These are phyloP conservation scores for Eubasilissa regina DNA, from an alignment of 1,140 invertebrate genomes.

Conservation along the genomic window DNA sequence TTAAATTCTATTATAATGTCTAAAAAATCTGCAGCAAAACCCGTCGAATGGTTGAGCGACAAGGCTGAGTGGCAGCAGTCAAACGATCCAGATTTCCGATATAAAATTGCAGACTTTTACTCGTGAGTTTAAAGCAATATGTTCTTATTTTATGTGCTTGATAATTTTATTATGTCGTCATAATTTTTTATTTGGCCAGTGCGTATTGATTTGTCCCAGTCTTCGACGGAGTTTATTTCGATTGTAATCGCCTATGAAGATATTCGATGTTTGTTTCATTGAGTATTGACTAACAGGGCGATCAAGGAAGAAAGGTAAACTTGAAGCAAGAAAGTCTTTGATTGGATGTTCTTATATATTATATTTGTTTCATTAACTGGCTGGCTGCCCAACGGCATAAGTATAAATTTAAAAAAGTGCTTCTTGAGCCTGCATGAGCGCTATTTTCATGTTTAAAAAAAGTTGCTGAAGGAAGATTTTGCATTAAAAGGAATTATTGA, in stretches of 20 bases:
- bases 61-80: slow-evolving; percentile 52
- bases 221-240: neutral
- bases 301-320: no score
- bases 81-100: slow-evolving; percentile 55
- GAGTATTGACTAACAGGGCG: no score
- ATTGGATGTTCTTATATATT: no score
- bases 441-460: no score
- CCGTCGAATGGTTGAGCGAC: slow-evolving; percentile 57
- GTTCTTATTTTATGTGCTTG: neutral
- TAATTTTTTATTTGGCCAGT: neutral
- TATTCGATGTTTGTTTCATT: no score
- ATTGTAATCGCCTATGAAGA: neutral
- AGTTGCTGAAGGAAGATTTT: no score
- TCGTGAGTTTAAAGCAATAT: slow-evolving; percentile 39
- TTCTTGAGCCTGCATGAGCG: no score
- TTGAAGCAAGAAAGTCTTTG: no score
- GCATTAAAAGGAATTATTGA: no score
- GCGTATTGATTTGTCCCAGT: neutral
- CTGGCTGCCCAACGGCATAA: no score
- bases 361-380: no score
- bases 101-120: slow-evolving; percentile 59
- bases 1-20: slow-evolving; percentile 13
- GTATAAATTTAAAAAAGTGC: no score
- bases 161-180: neutral
- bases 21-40: slow-evolving; percentile 33